Percentiles rank a stretch among this genome's conserved stretches.
phyloP scores from a whole-genome alignment of 2,113 vertebrate species.

The Sebastes schlegelii region DNA sequence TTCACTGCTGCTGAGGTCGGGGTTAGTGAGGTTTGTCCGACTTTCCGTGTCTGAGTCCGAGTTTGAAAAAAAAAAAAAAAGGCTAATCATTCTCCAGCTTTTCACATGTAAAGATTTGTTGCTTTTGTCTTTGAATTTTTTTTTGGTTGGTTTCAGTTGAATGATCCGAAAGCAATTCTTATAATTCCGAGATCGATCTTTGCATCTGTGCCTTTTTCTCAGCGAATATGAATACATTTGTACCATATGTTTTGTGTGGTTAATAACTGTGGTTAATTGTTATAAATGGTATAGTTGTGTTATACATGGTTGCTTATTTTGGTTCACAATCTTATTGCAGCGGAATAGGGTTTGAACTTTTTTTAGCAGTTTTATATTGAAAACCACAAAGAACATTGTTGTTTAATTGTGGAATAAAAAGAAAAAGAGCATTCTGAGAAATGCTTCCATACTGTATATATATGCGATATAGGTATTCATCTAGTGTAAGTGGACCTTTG shows the following conservation, averaged over 20 bases:
- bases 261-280: background rate
- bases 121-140: no score
- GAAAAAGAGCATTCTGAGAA: background rate
- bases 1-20: no score
- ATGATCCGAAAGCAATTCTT: background rate
- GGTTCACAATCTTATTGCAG: background rate
- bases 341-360: background rate
- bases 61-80: no score
- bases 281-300: background rate
- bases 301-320: background rate
- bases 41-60: no score
- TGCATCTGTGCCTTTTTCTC: background rate
- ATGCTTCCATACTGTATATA: background rate
- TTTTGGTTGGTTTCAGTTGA: background rate
- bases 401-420: slow-evolving; percentile 7
- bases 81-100: no score
- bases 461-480: background rate
- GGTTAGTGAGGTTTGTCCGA: no score
- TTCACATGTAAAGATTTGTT: no score
- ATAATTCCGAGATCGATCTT: background rate
- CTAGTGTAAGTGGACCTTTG: background rate
- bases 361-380: background rate
- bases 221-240: background rate
- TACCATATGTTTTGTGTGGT: background rate
- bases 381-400: background rate